Base-by-base conservation (phyloP, 2,888 invertebrate species). In the Sarcophaga variegata region DNA sequence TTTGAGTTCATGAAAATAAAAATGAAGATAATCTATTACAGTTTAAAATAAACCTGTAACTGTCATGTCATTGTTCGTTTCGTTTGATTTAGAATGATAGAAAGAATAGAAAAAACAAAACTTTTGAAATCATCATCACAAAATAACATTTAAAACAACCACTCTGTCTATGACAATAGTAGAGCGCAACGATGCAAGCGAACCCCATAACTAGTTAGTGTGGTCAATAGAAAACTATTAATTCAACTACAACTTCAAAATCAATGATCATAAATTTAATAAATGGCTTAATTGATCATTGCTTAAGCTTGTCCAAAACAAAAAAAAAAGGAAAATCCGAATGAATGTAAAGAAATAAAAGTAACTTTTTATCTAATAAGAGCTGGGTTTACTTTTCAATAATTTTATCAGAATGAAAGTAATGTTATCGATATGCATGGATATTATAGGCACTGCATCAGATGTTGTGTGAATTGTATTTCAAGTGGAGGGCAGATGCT, bases 201-300 rank as follows among this genome's bases (percentile, higher is more conserved):
- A 37, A 8, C 10, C 10, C 2, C 10, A 37, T 1, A 37, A 37
- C 10, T 37, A 37, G 10, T 8, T 14, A 12, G 37, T 72, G 37
- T 64, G 45, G 60, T 49, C 27, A 49, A 75, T 49, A 49, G 47
- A 63, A 75, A 72, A 78, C 20, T 74, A 72, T 72, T 66, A n/a
- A 66, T 83, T 72, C 66, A 74, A 69, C 60, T 78, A 60, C 60
- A 62, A 78, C 66, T 78, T 67, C 60, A 67, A 83, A 83, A 83
- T 72, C 78, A 83, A 83, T 83, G 78, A 78, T 62, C 66, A 83
- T 83, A 83, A 83, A 83, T 83, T 72, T 78, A 49, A 72, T 66
- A 78, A 83, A 83, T 78, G 72, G 78, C 83, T 83, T 83, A 78
- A 83, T 78, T 83, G 72, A 83, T 83, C 83, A 83, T 67, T 72